phyloP scores from a whole-genome alignment of 2,888 invertebrate species.

The Limnephilus lunatus region DNA sequence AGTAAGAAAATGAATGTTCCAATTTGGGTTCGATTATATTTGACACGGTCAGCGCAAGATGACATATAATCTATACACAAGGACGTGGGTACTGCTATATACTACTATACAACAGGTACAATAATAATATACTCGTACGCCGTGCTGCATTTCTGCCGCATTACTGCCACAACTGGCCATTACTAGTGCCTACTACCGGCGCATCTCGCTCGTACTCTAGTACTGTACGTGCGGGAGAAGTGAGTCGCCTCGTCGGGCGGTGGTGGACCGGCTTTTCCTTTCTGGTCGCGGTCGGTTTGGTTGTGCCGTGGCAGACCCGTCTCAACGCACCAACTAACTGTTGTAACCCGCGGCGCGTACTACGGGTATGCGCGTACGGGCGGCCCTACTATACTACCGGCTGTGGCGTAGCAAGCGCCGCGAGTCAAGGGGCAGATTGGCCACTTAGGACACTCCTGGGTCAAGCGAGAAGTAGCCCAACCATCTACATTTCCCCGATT shows the following conservation, averaged over 20 bases:
- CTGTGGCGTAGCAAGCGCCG: background rate
- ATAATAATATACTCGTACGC: background rate
- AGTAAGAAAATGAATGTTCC: background rate
- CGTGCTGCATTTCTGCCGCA: background rate
- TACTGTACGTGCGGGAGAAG: constrained; percentile 2
- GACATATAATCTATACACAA: background rate
- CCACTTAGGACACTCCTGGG: too few relatives aligned
- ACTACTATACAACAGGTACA: background rate
- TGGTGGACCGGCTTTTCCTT: constrained; percentile 37
- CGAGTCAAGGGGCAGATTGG: background rate
- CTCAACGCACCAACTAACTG: constrained; percentile 39
- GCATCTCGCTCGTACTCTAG: constrained; percentile 1
- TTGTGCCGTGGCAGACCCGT: constrained; percentile 30
- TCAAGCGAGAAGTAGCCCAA: too few relatives aligned
- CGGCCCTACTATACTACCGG: constrained; percentile 30
- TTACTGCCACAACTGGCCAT: background rate
- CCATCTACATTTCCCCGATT: too few relatives aligned
- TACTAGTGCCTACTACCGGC: background rate
- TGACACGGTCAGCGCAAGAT: background rate
- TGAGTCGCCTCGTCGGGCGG: constrained; percentile 24
- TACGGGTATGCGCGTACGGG: constrained; percentile 29
- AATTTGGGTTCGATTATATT: background rate
- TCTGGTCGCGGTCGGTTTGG: constrained; percentile 39
- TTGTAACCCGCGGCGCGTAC: constrained; percentile 37
- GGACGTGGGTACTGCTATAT: background rate